phyloP scores from a whole-genome alignment of 2,888 invertebrate genomes.

The Pardosa pseudoannulata region DNA sequence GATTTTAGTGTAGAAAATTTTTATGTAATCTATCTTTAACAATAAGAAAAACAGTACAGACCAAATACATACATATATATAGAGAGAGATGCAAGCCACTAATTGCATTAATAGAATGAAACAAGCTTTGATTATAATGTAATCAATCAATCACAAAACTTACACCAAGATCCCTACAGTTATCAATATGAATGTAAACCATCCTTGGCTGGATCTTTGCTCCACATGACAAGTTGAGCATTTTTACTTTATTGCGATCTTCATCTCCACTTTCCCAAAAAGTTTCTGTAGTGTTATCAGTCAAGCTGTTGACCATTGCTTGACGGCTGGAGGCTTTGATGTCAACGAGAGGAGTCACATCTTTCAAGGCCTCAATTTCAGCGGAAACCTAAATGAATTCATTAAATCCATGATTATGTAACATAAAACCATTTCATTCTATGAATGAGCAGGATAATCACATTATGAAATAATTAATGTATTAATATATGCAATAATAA shows the following conservation, averaged over 20 bases:
- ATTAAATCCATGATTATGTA: neutral
- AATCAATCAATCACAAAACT: too few species aligned
- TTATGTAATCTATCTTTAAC: too few species aligned
- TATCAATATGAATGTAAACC: slow-evolving; percentile 94
- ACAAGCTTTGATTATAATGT: too few species aligned
- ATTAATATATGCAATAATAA: too few species aligned
- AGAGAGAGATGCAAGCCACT: too few species aligned
- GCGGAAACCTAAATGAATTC: slow-evolving; percentile 41
- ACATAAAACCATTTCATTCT: too few species aligned
- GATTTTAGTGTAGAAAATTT: too few species aligned
- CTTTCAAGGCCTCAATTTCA: slow-evolving; percentile 83
- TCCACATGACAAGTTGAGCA: slow-evolving; percentile 84
- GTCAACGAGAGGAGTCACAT: slow-evolving; percentile 86
- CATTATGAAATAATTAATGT: too few species aligned
- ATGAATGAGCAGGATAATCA: too few species aligned
- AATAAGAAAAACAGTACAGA: too few species aligned
- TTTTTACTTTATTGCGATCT: slow-evolving; percentile 92
- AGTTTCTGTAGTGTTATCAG: slow-evolving; percentile 96
- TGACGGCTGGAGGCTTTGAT: slow-evolving; percentile 94
- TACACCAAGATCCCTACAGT: slow-evolving; percentile 92
- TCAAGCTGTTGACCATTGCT: slow-evolving; percentile 94
- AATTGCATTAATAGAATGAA: too few species aligned
- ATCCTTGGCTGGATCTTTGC: slow-evolving; percentile 84
- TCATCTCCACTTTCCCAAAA: slow-evolving; percentile 99
- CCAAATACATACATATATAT: too few species aligned